phyloP scores from a whole-genome alignment of 1,140 invertebrate species.

The Macrocentrus cingulum region DNA sequence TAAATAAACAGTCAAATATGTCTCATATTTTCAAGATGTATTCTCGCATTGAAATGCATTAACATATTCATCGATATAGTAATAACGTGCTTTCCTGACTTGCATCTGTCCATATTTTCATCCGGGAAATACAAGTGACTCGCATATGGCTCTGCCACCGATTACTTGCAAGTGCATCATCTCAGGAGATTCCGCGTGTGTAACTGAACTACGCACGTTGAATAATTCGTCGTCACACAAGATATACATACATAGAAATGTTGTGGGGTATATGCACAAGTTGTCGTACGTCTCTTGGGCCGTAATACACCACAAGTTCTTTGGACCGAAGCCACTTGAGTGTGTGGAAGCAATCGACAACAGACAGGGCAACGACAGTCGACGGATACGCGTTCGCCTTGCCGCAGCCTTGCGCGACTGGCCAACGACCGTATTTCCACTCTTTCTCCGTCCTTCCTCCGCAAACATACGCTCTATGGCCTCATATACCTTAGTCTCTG shows the following conservation, averaged over 20 bases:
- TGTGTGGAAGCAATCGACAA: slow-evolving; percentile 1
- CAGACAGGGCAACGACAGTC: slow-evolving; percentile 28
- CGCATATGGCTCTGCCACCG: no score
- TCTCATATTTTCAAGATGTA: no score
- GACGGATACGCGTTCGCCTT: slow-evolving; percentile 37
- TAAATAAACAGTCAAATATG: no score
- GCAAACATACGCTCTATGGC: slow-evolving; percentile 16
- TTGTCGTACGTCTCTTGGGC: background rate
- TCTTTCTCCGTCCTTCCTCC: slow-evolving; percentile 26
- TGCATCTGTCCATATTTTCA: no score
- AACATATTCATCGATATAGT: no score
- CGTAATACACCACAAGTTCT: slow-evolving; percentile 13
- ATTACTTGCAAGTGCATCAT: slow-evolving; percentile 15
- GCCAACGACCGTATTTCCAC: slow-evolving; percentile 41
- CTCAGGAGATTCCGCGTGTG: slow-evolving; percentile 2
- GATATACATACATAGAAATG: background rate
- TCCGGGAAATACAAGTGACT: no score
- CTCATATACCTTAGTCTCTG: background rate
- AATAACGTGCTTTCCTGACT: no score
- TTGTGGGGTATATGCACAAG: background rate
- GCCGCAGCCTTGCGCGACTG: slow-evolving; percentile 44
- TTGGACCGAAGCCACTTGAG: slow-evolving; percentile 22
- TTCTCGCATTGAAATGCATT: no score
- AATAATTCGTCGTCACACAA: slow-evolving; percentile 16
- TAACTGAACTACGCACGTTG: slow-evolving; percentile 13